A percentile compares a stretch with the other conserved stretches of the same genome.
These are phyloP conservation scores for Phyllostomus discolor DNA, from an alignment of 2,113 vertebrate genomes.

Conservation along the genomic window DNA sequence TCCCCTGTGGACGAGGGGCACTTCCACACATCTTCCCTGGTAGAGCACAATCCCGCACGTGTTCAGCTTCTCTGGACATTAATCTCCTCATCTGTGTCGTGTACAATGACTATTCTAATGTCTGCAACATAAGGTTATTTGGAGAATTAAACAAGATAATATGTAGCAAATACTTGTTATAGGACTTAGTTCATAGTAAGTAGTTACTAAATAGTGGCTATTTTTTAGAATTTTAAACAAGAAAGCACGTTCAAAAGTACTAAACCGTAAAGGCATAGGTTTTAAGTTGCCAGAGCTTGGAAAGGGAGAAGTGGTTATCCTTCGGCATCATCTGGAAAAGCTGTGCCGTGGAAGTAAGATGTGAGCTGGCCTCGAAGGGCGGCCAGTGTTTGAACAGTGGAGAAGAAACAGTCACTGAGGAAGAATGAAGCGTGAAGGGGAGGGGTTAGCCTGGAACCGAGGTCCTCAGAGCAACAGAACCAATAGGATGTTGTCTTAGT, in stretches of 20 bases:
- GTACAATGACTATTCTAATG: background rate
- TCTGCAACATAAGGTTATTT: background rate
- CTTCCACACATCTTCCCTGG: background rate
- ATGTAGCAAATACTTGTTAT: background rate
- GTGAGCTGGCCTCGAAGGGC: background rate
- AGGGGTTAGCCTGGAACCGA: background rate
- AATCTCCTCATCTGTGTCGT: background rate
- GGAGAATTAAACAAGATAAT: background rate
- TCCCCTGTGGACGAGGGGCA: background rate
- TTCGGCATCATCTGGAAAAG: background rate
- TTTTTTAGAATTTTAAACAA: background rate
- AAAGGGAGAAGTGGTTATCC: background rate
- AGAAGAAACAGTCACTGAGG: background rate
- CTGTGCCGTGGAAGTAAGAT: background rate
- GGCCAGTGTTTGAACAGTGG: background rate
- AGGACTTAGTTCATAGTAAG: too few relatives aligned
- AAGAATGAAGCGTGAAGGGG: background rate
- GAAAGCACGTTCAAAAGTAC: background rate
- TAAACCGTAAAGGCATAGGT: background rate
- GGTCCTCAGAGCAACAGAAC: background rate
- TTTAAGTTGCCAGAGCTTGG: background rate
- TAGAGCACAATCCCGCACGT: background rate
- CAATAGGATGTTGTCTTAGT: background rate
- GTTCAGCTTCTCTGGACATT: background rate
- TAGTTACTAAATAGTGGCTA: background rate